These are phyloP conservation scores for Etheostoma nigrum DNA, from an alignment of 2,797 vertebrate species.

Conservation along the genomic window DNA sequence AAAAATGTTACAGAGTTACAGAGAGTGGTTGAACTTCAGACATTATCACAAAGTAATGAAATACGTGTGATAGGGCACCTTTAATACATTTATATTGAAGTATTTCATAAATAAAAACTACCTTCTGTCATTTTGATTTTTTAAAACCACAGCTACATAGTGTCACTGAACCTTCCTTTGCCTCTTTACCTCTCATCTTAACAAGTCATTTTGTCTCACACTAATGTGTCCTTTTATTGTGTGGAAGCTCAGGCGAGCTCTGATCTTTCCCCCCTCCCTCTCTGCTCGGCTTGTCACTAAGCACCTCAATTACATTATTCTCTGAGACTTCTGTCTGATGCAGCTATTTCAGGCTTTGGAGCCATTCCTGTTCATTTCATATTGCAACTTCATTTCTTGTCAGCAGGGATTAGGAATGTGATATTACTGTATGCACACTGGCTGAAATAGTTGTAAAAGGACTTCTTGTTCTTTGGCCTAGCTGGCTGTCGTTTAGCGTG, in stretches of 20 bases:
- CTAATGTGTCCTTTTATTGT: conserved; percentile 43
- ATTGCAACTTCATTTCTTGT: conserved; percentile 65
- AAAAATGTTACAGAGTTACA: no score
- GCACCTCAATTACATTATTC: conserved; percentile 71
- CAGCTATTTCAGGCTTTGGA: conserved; percentile 71
- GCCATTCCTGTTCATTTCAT: conserved; percentile 67
- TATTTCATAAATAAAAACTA: conserved; percentile 1
- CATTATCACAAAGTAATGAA: no score
- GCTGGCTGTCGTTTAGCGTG: conserved; percentile 46
- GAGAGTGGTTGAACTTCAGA: no score
- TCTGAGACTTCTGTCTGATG: conserved; percentile 64
- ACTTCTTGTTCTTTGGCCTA: conserved; percentile 59
- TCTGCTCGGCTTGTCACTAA: conserved; percentile 56
- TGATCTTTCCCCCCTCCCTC: conserved; percentile 40
- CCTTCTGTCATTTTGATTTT: conserved; percentile 11
- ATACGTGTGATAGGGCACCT: no score
- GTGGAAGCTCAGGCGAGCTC: conserved; percentile 51
- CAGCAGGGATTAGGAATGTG: conserved; percentile 66
- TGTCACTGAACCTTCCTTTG: not conserved
- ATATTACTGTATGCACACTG: conserved; percentile 57
- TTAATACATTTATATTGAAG: not conserved
- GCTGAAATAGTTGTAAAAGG: conserved; percentile 64
- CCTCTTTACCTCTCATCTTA: conserved; percentile 24
- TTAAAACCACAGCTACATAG: not conserved
- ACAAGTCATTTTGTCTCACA: conserved; percentile 42